A percentile compares a stretch with the other conserved stretches of the same genome.
phyloP scores from a whole-genome alignment of 2,113 vertebrate genomes.

The Mobula hypostoma region DNA sequence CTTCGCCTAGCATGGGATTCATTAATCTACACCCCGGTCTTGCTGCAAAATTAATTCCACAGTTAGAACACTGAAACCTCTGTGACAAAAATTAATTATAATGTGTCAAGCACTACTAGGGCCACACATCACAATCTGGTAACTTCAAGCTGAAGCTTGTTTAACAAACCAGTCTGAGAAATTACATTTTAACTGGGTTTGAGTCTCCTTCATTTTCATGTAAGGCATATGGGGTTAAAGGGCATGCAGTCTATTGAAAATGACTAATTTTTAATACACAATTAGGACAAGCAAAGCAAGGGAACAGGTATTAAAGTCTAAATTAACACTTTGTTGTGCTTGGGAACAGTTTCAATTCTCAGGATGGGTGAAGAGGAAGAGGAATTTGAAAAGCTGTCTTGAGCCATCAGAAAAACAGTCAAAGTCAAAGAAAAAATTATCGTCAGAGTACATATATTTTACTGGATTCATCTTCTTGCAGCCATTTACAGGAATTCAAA shows the following conservation, averaged over 20 bases:
- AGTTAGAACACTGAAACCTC: not conserved
- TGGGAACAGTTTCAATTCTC: not conserved
- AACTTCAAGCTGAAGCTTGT: not conserved
- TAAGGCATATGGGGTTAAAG: not conserved
- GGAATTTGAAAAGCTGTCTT: not conserved
- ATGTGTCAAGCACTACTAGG: not conserved
- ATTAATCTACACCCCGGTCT: not conserved
- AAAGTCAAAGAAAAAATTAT: too few species aligned
- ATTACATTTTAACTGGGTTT: not conserved
- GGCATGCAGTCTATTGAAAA: not conserved
- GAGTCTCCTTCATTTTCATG: not conserved
- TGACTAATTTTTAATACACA: not conserved
- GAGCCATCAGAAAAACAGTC: not conserved
- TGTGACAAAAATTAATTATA: conserved; percentile 10
- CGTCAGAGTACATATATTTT: too few species aligned
- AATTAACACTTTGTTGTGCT: not conserved
- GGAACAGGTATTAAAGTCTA: not conserved
- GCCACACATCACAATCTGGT: not conserved
- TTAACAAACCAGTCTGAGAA: not conserved
- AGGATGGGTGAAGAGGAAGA: not conserved
- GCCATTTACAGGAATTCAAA: too few species aligned
- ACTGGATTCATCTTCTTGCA: too few species aligned
- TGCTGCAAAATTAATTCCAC: not conserved
- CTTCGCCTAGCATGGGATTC: not conserved
- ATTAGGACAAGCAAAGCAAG: not conserved